These are phyloP conservation scores for Halocynthia aurantium DNA, from an alignment of 23 tunicate genomes.

Conservation along the genomic window DNA sequence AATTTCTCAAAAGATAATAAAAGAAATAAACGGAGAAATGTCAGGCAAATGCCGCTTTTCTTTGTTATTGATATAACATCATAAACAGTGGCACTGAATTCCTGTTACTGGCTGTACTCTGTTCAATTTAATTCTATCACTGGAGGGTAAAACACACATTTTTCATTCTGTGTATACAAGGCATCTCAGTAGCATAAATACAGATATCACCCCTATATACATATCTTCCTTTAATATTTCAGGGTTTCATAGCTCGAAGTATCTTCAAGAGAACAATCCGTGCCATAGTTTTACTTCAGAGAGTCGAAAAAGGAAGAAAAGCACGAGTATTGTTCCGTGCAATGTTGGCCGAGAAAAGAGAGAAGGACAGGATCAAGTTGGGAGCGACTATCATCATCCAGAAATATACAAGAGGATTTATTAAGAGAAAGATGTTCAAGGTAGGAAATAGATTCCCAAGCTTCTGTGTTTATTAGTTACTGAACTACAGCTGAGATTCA, in stretches of 20 bases:
- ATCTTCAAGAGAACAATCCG: constrained; percentile 12
- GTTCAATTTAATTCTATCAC: too few species aligned
- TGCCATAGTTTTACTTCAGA: constrained; percentile 51
- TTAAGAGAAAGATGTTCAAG: constrained; percentile 71
- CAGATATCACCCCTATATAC: too few species aligned
- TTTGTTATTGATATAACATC: too few species aligned
- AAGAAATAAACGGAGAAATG: too few species aligned
- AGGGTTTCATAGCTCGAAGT: constrained; percentile 71
- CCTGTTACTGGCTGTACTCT: too few species aligned
- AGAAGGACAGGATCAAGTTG: constrained; percentile 26
- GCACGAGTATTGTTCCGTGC: constrained; percentile 49
- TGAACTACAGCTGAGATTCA: too few species aligned
- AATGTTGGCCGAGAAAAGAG: constrained; percentile 58
- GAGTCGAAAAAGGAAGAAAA: constrained; percentile 62
- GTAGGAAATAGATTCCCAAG: constrained; percentile 11
- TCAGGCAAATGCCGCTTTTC: too few species aligned
- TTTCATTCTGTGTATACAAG: too few species aligned
- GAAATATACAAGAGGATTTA: constrained; percentile 67
- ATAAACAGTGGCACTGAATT: too few species aligned
- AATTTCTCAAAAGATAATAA: too few species aligned
- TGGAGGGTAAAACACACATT: too few species aligned
- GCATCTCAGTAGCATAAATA: too few species aligned
- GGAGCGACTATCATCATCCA: constrained; percentile 69
- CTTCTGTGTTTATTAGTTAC: background rate
- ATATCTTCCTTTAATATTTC: background rate